phyloP scores from a whole-genome alignment of 2,797 vertebrate genomes.

The Botia kubotai region DNA sequence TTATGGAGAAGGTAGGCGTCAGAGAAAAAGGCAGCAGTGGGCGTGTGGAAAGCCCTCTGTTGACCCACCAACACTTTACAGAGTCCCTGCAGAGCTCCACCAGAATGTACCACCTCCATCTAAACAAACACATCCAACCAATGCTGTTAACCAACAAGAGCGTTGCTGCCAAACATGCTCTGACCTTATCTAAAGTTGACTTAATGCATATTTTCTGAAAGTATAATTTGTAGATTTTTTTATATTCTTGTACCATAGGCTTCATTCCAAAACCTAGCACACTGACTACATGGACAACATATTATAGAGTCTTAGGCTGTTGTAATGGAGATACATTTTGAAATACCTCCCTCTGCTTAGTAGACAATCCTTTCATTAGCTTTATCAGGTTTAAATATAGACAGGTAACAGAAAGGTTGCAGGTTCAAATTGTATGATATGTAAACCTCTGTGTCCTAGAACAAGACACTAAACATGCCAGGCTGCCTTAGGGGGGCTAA shows the following conservation, averaged over 20 bases:
- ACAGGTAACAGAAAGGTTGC: neutral
- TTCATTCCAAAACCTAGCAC: neutral
- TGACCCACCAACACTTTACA: constrained; percentile 61
- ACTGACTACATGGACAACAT: neutral
- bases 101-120: constrained; percentile 57
- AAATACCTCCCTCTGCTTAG: too few relatives aligned
- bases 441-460: neutral
- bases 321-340: too few relatives aligned
- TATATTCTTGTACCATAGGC: constrained; percentile 17
- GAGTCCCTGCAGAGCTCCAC: constrained; percentile 56
- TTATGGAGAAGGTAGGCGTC: constrained; percentile 60
- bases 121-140: constrained; percentile 53
- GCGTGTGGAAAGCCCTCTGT: constrained; percentile 69
- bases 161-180: constrained; percentile 36
- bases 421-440: neutral
- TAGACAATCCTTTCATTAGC: too few relatives aligned
- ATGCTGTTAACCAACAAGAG: constrained; percentile 48
- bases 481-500: neutral
- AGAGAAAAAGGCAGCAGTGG: constrained; percentile 60
- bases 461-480: neutral
- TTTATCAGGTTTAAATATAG: neutral
- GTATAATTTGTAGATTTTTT: neutral
- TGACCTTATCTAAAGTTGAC: constrained; percentile 31
- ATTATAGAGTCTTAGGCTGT: too few relatives aligned
- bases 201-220: constrained; percentile 31